Base-by-base conservation (phyloP, 2,888 invertebrate genomes). In the Eupithecia vulgata region DNA sequence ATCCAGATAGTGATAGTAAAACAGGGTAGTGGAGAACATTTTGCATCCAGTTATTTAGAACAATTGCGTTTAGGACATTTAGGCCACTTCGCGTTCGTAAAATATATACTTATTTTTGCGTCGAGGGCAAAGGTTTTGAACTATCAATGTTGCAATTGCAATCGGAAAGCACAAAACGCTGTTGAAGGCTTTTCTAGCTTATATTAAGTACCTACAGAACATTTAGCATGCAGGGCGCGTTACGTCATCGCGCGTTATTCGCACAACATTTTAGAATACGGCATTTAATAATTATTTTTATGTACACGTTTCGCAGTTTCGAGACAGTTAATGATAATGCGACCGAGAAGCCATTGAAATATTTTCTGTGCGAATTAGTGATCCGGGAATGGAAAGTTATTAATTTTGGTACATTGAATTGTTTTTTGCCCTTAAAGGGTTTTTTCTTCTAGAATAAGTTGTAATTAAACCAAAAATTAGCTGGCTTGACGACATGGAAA, bases 241-340 rank as follows among this genome's bases (percentile, higher is more conserved):
- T 21, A 52, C 12, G 12, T 21, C 10, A 52, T 52, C 52, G 52
- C 52, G 57, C 57, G 48, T 52, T 52, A 21, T 52, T 10, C 3
- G 21, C 48, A 52, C 48, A 15, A n/a, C 3, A 25, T 21, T 25
- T 6, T 52, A 1, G 57, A 57, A 57, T 57, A 57, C 5, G 17
- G 34, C 34, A 17, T 61, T 17, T 64, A 52, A 30, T 64, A 70
- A 52, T 34, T 69, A 45, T 70, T 70, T 66, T 72, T 72, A 72
- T 42, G 57, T n/a, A 57, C 67, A 3, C 68, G 52, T 67, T 67
- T 64, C 59, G 45, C 68, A 67, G 67, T 52, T 68, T 72, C 57
- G 57, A 12, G 57, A 57, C 57, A 57, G 25, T 57, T 57, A 45
- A 68, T 70, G 70, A 68, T 66, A 67, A 70, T 69, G 59, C 40